Conservation (phyloP, 1,140 invertebrate genomes). For the Trissolcus basalis region DNA sequence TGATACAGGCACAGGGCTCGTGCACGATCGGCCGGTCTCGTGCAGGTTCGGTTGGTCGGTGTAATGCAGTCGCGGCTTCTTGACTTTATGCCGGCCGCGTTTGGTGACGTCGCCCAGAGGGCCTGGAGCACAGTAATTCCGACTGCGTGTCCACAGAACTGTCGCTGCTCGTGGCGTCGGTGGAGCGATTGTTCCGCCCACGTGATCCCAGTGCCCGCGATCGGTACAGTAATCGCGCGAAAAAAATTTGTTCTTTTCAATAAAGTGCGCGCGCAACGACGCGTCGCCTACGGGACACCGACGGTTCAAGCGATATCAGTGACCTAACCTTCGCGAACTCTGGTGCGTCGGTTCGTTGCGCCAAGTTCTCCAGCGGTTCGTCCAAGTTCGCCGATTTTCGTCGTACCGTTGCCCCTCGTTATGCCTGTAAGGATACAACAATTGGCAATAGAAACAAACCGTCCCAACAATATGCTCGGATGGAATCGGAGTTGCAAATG, state of each 20-base stretch:
- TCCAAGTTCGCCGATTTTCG: too few species aligned
- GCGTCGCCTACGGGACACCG: constrained; percentile 17
- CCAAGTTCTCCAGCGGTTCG: constrained; percentile 7
- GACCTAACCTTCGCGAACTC: constrained; percentile 57
- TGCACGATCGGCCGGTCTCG: constrained; percentile 59
- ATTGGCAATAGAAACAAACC: too few species aligned
- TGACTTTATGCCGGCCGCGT: constrained; percentile 66
- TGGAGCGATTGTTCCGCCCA: constrained; percentile 1
- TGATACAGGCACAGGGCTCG: constrained; percentile 36
- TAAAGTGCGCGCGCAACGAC: constrained; percentile 50
- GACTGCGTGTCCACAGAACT: constrained; percentile 8
- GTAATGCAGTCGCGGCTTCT: constrained; percentile 56
- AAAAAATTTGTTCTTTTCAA: constrained; percentile 15
- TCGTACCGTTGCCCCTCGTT: too few species aligned
- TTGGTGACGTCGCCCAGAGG: constrained; percentile 49
- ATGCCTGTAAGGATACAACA: too few species aligned
- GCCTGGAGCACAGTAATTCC: constrained; percentile 28
- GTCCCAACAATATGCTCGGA: too few species aligned
- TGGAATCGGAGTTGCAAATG: too few species aligned
- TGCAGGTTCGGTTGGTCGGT: constrained; percentile 42
- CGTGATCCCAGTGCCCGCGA: neutral
- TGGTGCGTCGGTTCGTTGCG: constrained; percentile 52
- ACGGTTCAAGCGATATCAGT: constrained; percentile 54
- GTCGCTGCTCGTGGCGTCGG: neutral
- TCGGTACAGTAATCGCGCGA: constrained; percentile 8